Percentiles rank a stretch among this genome's conserved stretches.
Conservation (phyloP, 2,113 vertebrate genomes). For the Loxodonta africana region DNA sequence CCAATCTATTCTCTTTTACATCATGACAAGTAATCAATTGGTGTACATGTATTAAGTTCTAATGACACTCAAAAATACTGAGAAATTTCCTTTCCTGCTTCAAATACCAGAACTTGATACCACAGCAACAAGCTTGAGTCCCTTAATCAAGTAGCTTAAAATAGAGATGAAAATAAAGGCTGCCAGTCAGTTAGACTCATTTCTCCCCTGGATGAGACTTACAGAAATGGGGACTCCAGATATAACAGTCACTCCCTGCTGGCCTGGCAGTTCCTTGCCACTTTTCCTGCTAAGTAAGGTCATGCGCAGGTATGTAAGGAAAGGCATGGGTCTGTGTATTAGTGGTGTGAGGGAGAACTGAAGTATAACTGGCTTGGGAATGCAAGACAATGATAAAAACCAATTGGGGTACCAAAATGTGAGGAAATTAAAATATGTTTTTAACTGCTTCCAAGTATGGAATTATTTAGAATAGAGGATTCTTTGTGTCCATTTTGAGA, state of each 20-base stretch:
- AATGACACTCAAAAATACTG: background rate
- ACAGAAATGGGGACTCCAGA: background rate
- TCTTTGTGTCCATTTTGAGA: slow-evolving; percentile 3
- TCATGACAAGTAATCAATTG: background rate
- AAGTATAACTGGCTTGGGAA: background rate
- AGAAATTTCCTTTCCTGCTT: slow-evolving; percentile 18
- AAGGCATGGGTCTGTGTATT: background rate
- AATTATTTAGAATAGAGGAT: background rate
- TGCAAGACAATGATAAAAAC: background rate
- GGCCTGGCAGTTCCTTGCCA: background rate
- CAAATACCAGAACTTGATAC: background rate
- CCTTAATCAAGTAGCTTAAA: slow-evolving; percentile 22
- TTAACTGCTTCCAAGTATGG: background rate
- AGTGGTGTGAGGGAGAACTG: background rate
- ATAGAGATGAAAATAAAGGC: background rate
- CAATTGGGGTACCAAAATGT: background rate
- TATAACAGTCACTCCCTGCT: background rate
- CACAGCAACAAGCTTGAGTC: background rate
- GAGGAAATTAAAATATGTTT: background rate
- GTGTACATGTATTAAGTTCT: background rate
- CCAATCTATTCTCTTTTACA: background rate
- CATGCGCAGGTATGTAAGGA: background rate
- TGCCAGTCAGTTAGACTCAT: background rate
- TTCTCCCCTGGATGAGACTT: background rate
- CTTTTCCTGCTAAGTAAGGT: background rate